Base-by-base conservation (phyloP, 2,797 vertebrate species). In the Tinamus major region DNA sequence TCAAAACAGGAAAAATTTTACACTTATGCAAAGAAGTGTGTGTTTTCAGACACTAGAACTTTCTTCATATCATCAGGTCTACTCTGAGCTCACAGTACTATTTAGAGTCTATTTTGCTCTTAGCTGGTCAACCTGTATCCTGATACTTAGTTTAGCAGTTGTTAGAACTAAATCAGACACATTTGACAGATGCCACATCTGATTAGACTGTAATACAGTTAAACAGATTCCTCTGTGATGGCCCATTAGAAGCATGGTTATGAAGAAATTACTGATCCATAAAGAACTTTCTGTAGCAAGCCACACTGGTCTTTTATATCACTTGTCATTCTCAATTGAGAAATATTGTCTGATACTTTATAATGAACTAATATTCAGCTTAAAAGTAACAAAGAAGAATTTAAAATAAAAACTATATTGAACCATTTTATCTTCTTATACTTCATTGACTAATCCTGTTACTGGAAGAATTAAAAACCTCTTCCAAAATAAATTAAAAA, bases 181-280 rank as follows among this genome's bases (percentile, higher is more conserved):
- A 0, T 92, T 96, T 85, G 65, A 91, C 80, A 96, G 89, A 93
- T 96, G 97, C 37, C 95, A 94, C 20, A 0, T 96, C 85, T 87
- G 92, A 96, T 97, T 96, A 97, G 70, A 79, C 70, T 37, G 9
- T 78, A 75, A 96, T 85, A 86, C 49, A 42, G 41, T 91, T 95
- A 92, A 89, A 82, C 27, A 39, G 55, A 89, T 89, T 62, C 79
- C 79, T 94, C 71, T 69, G 87, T 79, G 85, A 78, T 72, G 8
- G 87, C 42, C 94, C 55, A 89, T 96, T 91, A 83, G 87, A 78
- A 93, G 31, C 17, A 56, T 1, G 12, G 85, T 65, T 89, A 91
- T 55, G 90, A 82, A 92, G 81, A 91, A 94, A 83, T 85, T 94
- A 89, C 72, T 24, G 69, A 96, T 82, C 94, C 87, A 42, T 95